A percentile compares a stretch with the other conserved stretches of the same genome.
Evolutionary conservation across 1,140 invertebrate genomes (phyloP).

Genomic region (Plutomurus gul): DNA sequence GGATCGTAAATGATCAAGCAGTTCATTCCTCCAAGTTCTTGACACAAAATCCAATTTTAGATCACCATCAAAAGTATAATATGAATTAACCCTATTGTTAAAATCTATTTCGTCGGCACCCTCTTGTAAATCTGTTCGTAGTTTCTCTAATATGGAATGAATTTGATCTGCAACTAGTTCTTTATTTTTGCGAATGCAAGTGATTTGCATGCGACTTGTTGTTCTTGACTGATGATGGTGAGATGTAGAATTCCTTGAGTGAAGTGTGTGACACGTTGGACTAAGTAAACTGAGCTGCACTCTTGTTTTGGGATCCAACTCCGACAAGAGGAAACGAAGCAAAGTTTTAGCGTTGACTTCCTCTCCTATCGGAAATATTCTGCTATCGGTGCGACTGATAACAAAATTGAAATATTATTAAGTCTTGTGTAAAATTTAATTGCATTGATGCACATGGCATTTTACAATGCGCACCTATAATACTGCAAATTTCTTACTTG

Average conservation of each 20-base stretch:
- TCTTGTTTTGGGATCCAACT: conserved; percentile 44
- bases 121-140: conserved; percentile 12
- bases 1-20: conserved; percentile 42
- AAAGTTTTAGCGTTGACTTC: conserved; percentile 43
- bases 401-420: conserved; percentile 37
- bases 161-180: conserved; percentile 39
- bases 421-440: neutral
- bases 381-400: conserved; percentile 40
- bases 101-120: neutral
- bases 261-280: conserved; percentile 36
- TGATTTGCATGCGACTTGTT: too few relatives aligned
- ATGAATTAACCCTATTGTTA: neutral
- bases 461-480: neutral
- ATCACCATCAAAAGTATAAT: neutral
- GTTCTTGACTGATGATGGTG: too few relatives aligned
- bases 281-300: conserved; percentile 39
- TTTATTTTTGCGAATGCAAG: conserved; percentile 21
- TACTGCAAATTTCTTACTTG: conserved; percentile 10
- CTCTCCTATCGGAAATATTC: conserved; percentile 41
- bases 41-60: conserved; percentile 6
- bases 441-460: neutral
- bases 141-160: conserved; percentile 24
- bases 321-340: conserved; percentile 46
- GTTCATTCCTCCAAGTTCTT: conserved; percentile 31
- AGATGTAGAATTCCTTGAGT: neutral